Percentiles rank a stretch among this genome's conserved stretches.
Conservation (phyloP, 2,888 invertebrate species). For the Parthenolecanium corni region DNA sequence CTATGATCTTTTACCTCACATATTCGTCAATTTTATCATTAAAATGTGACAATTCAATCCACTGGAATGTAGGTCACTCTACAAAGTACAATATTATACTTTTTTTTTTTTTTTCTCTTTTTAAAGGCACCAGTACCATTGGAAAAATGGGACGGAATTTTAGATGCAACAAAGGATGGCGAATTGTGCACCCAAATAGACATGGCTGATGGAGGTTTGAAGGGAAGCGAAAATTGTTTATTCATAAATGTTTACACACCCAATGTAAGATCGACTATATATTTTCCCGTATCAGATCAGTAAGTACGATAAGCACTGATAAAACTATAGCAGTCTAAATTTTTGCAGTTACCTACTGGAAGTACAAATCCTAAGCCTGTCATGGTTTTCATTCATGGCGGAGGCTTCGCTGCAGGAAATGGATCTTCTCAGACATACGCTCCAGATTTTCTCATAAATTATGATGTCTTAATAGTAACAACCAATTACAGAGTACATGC, state of each 20-base stretch:
- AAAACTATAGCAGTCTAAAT: no score
- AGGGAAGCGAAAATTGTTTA: slow-evolving; percentile 45
- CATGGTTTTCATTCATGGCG: slow-evolving; percentile 64
- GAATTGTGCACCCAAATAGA: slow-evolving; percentile 38
- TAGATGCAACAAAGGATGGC: slow-evolving; percentile 40
- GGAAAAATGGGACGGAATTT: slow-evolving; percentile 39
- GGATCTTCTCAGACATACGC: slow-evolving; percentile 53
- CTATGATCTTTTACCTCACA: no score
- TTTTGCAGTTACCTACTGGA: background rate
- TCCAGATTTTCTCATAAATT: slow-evolving; percentile 50
- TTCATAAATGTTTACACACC: slow-evolving; percentile 43
- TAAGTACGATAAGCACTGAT: no score
- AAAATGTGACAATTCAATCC: no score
- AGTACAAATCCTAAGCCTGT: slow-evolving; percentile 46
- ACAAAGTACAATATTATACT: no score
- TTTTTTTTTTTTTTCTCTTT: no score
- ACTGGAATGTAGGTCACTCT: no score
- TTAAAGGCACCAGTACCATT: slow-evolving; percentile 8
- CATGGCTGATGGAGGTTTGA: background rate
- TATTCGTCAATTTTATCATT: no score
- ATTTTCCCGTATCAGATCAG: no score
- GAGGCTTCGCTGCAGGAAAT: slow-evolving; percentile 60
- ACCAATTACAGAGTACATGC: slow-evolving; percentile 64
- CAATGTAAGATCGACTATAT: background rate
- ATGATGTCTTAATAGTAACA: slow-evolving; percentile 57